Conservation (phyloP, 2,113 vertebrate genomes). For the Phalacrocorax aristotelis region DNA sequence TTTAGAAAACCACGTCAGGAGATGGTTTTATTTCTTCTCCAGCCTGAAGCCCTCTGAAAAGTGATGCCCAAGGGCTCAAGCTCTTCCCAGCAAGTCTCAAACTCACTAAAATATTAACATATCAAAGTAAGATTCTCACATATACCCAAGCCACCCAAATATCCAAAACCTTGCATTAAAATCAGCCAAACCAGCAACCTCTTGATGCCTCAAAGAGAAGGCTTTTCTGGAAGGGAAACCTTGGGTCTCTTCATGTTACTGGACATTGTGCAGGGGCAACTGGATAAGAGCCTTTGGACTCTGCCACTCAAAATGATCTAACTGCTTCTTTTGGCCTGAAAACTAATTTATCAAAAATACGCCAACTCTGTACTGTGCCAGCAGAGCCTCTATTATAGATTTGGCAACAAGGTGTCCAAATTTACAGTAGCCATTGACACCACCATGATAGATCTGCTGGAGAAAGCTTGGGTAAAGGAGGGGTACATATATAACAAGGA, state of each 20-base stretch:
- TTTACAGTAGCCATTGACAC: neutral
- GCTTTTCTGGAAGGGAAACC: neutral
- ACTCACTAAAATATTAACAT: neutral
- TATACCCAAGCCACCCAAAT: neutral
- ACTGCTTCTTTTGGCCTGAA: neutral
- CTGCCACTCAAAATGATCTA: neutral
- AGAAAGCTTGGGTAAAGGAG: neutral
- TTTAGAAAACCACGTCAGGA: neutral
- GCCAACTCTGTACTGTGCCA: accelerated
- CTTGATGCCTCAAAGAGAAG: neutral
- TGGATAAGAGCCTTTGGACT: neutral
- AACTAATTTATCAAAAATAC: neutral
- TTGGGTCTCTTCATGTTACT: neutral
- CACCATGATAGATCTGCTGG: neutral
- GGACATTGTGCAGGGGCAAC: neutral
- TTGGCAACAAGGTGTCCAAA: neutral
- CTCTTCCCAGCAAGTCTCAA: conserved; percentile 14
- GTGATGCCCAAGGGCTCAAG: neutral
- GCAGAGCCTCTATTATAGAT: neutral
- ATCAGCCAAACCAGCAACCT: neutral
- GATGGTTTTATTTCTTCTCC: neutral
- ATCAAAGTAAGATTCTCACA: neutral
- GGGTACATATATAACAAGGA: neutral
- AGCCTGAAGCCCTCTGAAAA: neutral
- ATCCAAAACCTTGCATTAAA: neutral